Base-by-base conservation (phyloP, 37 sponge, comb jelly and placozoan species). In the Oscarella lobularis region DNA sequence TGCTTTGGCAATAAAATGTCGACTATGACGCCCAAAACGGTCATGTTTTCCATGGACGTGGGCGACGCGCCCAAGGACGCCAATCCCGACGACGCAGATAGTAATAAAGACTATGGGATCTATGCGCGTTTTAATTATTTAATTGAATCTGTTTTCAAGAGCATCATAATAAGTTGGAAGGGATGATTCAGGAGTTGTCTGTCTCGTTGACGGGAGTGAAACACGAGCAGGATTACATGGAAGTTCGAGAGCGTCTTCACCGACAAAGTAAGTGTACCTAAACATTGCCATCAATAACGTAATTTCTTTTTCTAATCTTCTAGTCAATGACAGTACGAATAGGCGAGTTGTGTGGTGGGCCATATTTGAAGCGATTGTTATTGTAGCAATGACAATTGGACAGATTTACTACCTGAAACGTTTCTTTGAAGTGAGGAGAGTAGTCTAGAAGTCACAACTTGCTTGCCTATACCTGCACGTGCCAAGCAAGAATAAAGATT, bases 201-300 rank as follows among this genome's bases (percentile, higher is more conserved):
- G 69, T 67, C 37, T 88, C 90, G 1, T 80, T 98, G 38, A 74
- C 89, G 29, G 85, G 82, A 5, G 78, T 98, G 5, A 98, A 98
- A 83, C 99, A 98, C 71, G 99, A 98, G 66, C 94, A 98, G 48
- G 99, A 98, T 66, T 98, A 98, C 78, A 98, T 98, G 99, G 94
- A 98, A 80, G 92, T 98, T 31, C 33, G 99, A 55, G 99, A 98
- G 73, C 87, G 94, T 66, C 88, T 93, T 6, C 99, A 98, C 55
- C 78, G 91, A 37, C 89, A 87, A 85, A 98, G 96, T 95, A 41
- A 88, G 96, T 86, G 20, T 3, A 2, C 48, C 32, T 0, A 6
- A 31, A 4, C 76, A 3, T 74, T 72, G 41, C 74, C 32, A 20
- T 40, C 29, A 39, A 1, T 75, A 3, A n/a, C n/a, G n/a, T n/a